Evolutionary conservation across 2,888 invertebrate species (phyloP).

Genomic region (Gryllus longicercus): DNA sequence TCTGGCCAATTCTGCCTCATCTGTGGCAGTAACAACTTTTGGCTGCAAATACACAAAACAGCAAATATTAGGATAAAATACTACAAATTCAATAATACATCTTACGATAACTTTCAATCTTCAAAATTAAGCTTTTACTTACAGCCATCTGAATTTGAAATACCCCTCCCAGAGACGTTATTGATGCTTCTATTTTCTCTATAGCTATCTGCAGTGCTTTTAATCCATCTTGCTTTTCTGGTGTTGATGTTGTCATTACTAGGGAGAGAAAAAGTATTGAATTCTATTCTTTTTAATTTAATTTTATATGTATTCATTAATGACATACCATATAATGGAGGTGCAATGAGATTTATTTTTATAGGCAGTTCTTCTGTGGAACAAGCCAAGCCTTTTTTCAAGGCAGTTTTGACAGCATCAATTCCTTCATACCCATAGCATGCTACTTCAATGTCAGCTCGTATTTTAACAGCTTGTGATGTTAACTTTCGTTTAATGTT

Average conservation of each 20-base stretch:
- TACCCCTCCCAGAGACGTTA: slow-evolving; percentile 80
- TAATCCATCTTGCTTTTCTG: slow-evolving; percentile 91
- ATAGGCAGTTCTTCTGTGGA: slow-evolving; percentile 93
- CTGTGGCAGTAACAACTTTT: slow-evolving; percentile 96
- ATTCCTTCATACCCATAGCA: slow-evolving; percentile 98
- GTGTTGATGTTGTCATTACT: slow-evolving; percentile 98
- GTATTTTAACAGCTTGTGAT: slow-evolving; percentile 94
- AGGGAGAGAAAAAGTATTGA: slow-evolving; percentile 37
- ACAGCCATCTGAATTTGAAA: slow-evolving; percentile 94
- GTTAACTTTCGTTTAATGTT: slow-evolving; percentile 95
- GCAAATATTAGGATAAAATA: not conserved
- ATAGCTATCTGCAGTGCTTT: slow-evolving; percentile 87
- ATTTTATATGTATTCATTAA: not conserved
- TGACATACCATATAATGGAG: slow-evolving; percentile 79
- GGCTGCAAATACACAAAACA: slow-evolving; percentile 57
- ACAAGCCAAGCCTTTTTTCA: slow-evolving; percentile 82
- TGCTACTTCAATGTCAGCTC: slow-evolving; percentile 89
- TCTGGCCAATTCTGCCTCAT: slow-evolving; percentile 91
- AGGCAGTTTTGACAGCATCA: slow-evolving; percentile 92
- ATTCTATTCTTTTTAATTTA: not conserved
- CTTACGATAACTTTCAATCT: no score
- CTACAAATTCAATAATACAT: no score
- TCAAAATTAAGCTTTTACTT: slow-evolving; percentile 44
- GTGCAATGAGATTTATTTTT: slow-evolving; percentile 97
- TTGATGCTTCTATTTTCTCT: slow-evolving; percentile 78